Conservation (phyloP, 2,797 vertebrate species). For the Falco rusticolus region DNA sequence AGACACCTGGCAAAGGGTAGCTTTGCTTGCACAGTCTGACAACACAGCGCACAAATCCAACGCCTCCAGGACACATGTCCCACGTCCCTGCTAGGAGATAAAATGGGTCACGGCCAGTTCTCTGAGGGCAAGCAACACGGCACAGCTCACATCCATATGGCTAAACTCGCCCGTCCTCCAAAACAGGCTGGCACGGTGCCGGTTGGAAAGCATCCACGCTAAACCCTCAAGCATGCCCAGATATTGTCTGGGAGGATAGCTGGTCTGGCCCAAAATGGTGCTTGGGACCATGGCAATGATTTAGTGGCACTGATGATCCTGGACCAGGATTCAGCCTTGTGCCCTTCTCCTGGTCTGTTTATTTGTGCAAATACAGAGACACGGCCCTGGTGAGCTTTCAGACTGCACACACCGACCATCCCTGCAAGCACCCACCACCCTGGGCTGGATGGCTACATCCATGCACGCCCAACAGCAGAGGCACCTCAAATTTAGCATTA, state of each 20-base stretch:
- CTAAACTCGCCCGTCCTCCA: not conserved
- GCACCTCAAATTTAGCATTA: not conserved
- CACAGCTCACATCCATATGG: conserved; percentile 57
- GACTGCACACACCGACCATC: not conserved
- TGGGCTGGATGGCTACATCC: not conserved
- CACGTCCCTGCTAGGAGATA: not conserved
- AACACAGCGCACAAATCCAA: not conserved
- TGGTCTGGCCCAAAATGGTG: not conserved
- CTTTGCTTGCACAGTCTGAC: not conserved
- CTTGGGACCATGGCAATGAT: not conserved
- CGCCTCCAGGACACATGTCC: rapidly evolving
- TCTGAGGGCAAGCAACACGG: conserved; percentile 48
- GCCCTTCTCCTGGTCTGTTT: not conserved
- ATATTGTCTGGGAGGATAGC: not conserved
- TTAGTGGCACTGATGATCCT: not conserved
- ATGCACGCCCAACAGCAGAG: rapidly evolving
- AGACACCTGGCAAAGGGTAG: conserved; percentile 1
- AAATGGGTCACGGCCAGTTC: conserved; percentile 56
- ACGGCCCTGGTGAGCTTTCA: not conserved
- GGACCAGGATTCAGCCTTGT: not conserved
- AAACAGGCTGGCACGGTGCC: not conserved
- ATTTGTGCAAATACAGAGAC: not conserved
- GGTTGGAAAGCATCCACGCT: not conserved
- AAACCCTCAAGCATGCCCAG: not conserved
- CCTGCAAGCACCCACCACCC: not conserved